Conservation (phyloP, 2,797 vertebrate species). For the Coregonus sp. region DNA sequence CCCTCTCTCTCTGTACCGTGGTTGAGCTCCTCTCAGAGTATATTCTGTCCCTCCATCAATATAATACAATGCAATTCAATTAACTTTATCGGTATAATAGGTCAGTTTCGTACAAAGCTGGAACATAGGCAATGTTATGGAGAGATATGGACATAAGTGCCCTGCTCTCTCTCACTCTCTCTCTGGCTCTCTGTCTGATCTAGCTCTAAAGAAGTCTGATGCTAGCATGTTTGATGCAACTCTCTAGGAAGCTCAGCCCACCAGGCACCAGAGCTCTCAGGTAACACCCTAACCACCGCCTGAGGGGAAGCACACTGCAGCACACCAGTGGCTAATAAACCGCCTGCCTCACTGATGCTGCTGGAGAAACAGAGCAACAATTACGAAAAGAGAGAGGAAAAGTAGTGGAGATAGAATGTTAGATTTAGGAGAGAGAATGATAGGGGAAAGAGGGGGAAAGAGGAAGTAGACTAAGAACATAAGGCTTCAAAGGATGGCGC, state of each 20-base stretch:
- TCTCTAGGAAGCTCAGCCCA: no score
- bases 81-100: neutral
- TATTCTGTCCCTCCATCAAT: constrained; percentile 4
- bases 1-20: neutral
- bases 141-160: no score
- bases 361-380: neutral
- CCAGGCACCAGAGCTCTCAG: no score
- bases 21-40: no score
- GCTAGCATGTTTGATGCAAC: no score
- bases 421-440: neutral
- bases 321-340: neutral
- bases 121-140: neutral
- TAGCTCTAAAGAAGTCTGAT: no score
- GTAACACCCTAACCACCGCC: no score
- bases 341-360: neutral
- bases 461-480: no score
- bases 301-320: neutral
- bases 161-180: neutral
- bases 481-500: neutral
- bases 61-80: neutral
- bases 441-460: neutral
- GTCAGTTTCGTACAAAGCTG: neutral
- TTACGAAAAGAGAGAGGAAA: constrained; percentile 3
- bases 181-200: neutral
- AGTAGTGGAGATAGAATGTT: constrained; percentile 1